A percentile compares a stretch with the other conserved stretches of the same genome.
phyloP scores from a whole-genome alignment of 2,888 invertebrate species.

The Amitus sp. region DNA sequence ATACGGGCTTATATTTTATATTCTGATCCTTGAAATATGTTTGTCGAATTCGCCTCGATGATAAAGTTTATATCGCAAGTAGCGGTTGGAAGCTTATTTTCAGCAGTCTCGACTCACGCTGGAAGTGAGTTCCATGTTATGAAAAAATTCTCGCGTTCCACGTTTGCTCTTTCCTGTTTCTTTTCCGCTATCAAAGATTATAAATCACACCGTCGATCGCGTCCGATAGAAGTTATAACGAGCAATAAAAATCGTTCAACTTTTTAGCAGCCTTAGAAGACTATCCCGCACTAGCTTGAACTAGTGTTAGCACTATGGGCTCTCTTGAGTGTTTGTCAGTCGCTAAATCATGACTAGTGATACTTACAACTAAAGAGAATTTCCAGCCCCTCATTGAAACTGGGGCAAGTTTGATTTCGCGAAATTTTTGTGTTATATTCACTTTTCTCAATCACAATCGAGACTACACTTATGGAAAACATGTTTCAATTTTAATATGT shows the following conservation, averaged over 20 bases:
- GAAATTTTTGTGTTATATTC: too few relatives aligned
- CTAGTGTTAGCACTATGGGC: slow-evolving; percentile 58
- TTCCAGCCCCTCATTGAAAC: neutral
- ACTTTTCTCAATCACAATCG: neutral
- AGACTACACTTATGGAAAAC: too few relatives aligned
- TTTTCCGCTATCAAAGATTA: slow-evolving; percentile 27
- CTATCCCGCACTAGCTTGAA: slow-evolving; percentile 58
- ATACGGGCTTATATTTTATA: slow-evolving; percentile 30
- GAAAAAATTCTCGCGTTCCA: slow-evolving; percentile 14
- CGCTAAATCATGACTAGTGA: slow-evolving; percentile 23
- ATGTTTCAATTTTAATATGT: too few relatives aligned
- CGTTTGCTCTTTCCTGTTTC: slow-evolving; percentile 10
- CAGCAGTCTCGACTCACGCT: slow-evolving; percentile 42
- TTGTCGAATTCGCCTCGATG: slow-evolving; percentile 21
- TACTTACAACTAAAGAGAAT: neutral
- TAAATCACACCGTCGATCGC: slow-evolving; percentile 41
- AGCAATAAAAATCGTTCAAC: slow-evolving; percentile 52
- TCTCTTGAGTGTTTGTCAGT: slow-evolving; percentile 23
- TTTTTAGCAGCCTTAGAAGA: slow-evolving; percentile 61
- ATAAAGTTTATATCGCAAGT: slow-evolving; percentile 27
- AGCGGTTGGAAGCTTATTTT: slow-evolving; percentile 48
- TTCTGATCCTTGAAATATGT: slow-evolving; percentile 28
- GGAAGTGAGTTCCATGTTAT: slow-evolving; percentile 9
- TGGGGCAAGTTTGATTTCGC: neutral
- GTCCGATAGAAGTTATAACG: slow-evolving; percentile 45